Percentiles rank a stretch among this genome's conserved stretches.
phyloP scores from a whole-genome alignment of 1,140 invertebrate species.

The Platyura marginata region DNA sequence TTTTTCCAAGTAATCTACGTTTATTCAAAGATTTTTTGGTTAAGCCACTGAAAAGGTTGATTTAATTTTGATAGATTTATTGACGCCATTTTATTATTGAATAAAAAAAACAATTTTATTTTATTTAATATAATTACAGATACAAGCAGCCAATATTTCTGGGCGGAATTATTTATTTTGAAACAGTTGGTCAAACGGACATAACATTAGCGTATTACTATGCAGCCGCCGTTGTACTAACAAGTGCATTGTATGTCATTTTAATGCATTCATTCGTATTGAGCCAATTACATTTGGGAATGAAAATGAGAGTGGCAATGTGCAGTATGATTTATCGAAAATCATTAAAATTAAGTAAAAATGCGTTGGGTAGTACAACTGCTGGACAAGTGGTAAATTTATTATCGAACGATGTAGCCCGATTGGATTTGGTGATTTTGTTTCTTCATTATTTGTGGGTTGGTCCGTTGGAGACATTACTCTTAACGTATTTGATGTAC shows the following conservation, averaged over 20 bases:
- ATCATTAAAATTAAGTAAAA: slow-evolving; percentile 45
- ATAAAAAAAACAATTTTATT: not conserved
- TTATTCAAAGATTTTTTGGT: no score
- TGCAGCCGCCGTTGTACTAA: slow-evolving; percentile 43
- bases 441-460: slow-evolving; percentile 63
- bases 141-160: slow-evolving; percentile 53
- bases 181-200: slow-evolving; percentile 29
- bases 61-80: not conserved
- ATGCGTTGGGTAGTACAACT: slow-evolving; percentile 54
- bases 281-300: slow-evolving; percentile 48
- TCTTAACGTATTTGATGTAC: slow-evolving; percentile 62
- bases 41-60: no score
- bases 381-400: slow-evolving; percentile 82
- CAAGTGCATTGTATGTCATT: slow-evolving; percentile 47
- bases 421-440: slow-evolving; percentile 45
- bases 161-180: slow-evolving; percentile 50
- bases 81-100: not conserved
- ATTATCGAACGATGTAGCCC: slow-evolving; percentile 72
- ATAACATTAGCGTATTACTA: slow-evolving; percentile 41
- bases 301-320: slow-evolving; percentile 60
- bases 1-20: no score
- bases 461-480: slow-evolving; percentile 59
- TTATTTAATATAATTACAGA: slow-evolving; percentile 29
- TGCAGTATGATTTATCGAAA: slow-evolving; percentile 69
- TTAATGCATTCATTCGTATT: slow-evolving; percentile 65